Conservation (phyloP, 2,113 vertebrate species). For the Erinaceus europaeus region DNA sequence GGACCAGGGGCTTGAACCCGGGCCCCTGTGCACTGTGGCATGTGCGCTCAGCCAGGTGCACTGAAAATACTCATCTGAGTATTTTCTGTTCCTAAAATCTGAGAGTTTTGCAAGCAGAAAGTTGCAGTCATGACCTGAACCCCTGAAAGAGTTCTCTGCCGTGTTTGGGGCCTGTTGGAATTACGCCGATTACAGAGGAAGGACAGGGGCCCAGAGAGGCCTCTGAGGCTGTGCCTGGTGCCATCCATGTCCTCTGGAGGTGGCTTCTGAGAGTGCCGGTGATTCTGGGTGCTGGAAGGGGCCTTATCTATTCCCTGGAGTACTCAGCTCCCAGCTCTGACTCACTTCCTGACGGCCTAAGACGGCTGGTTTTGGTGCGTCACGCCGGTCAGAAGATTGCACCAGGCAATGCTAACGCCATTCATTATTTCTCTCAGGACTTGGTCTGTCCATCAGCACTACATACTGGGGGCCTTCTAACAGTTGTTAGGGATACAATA, state of each 20-base stretch:
- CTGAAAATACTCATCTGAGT: too few relatives aligned
- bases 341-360: background rate
- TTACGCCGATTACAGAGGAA: rapidly evolving
- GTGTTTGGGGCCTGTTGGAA: background rate
- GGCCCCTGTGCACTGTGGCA: too few relatives aligned
- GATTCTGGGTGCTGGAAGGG: rapidly evolving
- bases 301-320: background rate
- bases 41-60: too few relatives aligned
- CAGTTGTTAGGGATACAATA: too few relatives aligned
- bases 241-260: too few relatives aligned
- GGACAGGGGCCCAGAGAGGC: background rate
- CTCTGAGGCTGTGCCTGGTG: rapidly evolving
- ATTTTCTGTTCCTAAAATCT: conserved; percentile 17
- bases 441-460: too few relatives aligned
- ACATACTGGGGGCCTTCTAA: too few relatives aligned
- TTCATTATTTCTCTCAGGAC: too few relatives aligned
- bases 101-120: background rate
- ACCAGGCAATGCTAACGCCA: background rate
- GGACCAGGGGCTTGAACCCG: too few relatives aligned
- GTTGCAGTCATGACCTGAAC: background rate
- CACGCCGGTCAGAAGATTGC: background rate
- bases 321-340: background rate
- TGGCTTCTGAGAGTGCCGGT: background rate
- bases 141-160: background rate
- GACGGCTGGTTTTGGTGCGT: background rate